phyloP scores from a whole-genome alignment of 2,888 invertebrate genomes.

The Lycaena phlaeas region DNA sequence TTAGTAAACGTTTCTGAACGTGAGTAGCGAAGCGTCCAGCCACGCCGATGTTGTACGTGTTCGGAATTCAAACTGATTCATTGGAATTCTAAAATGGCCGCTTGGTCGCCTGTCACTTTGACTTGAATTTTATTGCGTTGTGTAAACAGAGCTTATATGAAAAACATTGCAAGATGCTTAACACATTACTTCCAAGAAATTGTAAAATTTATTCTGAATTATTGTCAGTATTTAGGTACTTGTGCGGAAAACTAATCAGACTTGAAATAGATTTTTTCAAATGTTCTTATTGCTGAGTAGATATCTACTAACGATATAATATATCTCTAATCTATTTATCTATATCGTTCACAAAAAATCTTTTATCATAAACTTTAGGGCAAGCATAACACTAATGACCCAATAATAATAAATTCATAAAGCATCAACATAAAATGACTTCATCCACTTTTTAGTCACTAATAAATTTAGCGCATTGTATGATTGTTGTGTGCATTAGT shows the following conservation, averaged over 20 bases:
- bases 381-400: too few relatives aligned
- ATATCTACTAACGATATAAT: too few relatives aligned
- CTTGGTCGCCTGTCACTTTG: slow-evolving; percentile 35
- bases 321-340: too few relatives aligned
- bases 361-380: too few relatives aligned
- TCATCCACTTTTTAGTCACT: too few relatives aligned
- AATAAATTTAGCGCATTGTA: too few relatives aligned
- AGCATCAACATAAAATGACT: too few relatives aligned
- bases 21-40: slow-evolving; percentile 29
- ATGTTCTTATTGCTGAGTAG: too few relatives aligned
- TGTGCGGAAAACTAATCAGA: too few relatives aligned
- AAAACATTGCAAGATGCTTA: slow-evolving; percentile 17
- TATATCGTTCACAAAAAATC: too few relatives aligned
- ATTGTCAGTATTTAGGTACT: neutral
- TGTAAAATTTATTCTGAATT: slow-evolving; percentile 15
- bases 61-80: slow-evolving; percentile 52
- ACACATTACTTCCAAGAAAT: slow-evolving; percentile 20
- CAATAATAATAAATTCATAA: too few relatives aligned
- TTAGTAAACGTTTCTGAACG: slow-evolving; percentile 20
- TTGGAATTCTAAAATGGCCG: slow-evolving; percentile 53
- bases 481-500: neutral
- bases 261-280: too few relatives aligned
- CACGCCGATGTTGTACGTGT: slow-evolving; percentile 40
- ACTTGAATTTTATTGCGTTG: slow-evolving; percentile 24
- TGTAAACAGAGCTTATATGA: slow-evolving; percentile 16